Evolutionary conservation across 2,888 invertebrate genomes (phyloP).

Genomic region (Pseudococcus jackbeardsleyi): DNA sequence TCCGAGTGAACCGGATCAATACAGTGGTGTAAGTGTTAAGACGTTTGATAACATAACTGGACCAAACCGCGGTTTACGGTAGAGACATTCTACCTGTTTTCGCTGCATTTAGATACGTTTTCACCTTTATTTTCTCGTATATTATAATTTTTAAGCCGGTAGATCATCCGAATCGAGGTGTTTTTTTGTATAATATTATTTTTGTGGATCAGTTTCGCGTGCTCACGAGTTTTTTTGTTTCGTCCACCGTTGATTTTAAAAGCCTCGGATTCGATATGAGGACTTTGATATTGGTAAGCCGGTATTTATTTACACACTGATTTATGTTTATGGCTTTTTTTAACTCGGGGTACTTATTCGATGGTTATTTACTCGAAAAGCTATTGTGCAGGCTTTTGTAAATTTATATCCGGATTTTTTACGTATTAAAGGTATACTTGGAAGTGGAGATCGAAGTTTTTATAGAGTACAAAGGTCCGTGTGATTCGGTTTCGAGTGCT

Average conservation of each 20-base stretch:
- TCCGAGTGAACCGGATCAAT: slow-evolving; percentile 65
- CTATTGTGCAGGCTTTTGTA: background rate
- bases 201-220: slow-evolving; percentile 33
- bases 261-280: slow-evolving; percentile 48
- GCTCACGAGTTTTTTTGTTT: slow-evolving; percentile 14
- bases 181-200: slow-evolving; percentile 18
- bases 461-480: background rate
- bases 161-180: background rate
- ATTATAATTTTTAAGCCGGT: slow-evolving; percentile 23
- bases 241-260: background rate
- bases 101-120: slow-evolving; percentile 56
- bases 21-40: slow-evolving; percentile 60
- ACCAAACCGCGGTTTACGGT: slow-evolving; percentile 51
- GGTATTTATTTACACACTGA: background rate
- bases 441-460: background rate
- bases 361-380: background rate
- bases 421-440: background rate
- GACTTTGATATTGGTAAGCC: slow-evolving; percentile 57
- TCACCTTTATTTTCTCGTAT: slow-evolving; percentile 35
- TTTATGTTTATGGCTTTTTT: background rate
- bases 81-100: slow-evolving; percentile 59
- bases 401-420: background rate
- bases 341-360: background rate
- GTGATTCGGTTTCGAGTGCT: no score
- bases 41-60: slow-evolving; percentile 59